A percentile compares a stretch with the other conserved stretches of the same genome.
Conservation (phyloP, 1,140 invertebrate species). For the Bombus pascuorum region DNA sequence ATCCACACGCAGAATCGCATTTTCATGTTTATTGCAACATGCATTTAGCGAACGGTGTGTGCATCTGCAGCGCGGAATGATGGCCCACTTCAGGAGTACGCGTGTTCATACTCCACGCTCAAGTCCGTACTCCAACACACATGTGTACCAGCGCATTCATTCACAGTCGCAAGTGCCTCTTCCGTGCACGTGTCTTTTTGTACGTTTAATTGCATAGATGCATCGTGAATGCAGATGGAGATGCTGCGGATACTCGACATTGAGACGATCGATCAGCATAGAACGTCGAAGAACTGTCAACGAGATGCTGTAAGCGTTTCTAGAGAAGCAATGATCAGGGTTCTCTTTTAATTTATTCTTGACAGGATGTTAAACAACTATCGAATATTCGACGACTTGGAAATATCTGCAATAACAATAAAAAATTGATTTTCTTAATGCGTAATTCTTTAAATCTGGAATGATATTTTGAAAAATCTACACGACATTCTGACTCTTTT, state of each 20-base stretch:
- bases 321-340: neutral
- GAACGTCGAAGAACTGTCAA: neutral
- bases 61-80: slow-evolving; percentile 36
- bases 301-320: neutral
- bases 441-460: neutral
- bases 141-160: slow-evolving; percentile 25
- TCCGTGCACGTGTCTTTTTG: slow-evolving; percentile 41
- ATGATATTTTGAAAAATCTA: neutral
- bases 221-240: slow-evolving; percentile 34
- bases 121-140: slow-evolving; percentile 1
- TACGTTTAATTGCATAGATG: slow-evolving; percentile 63
- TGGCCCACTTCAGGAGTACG: slow-evolving; percentile 48
- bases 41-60: neutral
- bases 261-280: slow-evolving; percentile 17
- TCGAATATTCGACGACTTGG: neutral
- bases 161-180: slow-evolving; percentile 41
- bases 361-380: neutral
- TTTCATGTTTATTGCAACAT: slow-evolving; percentile 25
- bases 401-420: too few species aligned
- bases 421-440: neutral
- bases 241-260: slow-evolving; percentile 19
- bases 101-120: slow-evolving; percentile 43
- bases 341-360: neutral
- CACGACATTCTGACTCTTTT: too few species aligned
- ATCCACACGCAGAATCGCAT: slow-evolving; percentile 2